A percentile compares a stretch with the other conserved stretches of the same genome.
Evolutionary conservation across 2,888 invertebrate species (phyloP).

Genomic region (Heliconius sara): DNA sequence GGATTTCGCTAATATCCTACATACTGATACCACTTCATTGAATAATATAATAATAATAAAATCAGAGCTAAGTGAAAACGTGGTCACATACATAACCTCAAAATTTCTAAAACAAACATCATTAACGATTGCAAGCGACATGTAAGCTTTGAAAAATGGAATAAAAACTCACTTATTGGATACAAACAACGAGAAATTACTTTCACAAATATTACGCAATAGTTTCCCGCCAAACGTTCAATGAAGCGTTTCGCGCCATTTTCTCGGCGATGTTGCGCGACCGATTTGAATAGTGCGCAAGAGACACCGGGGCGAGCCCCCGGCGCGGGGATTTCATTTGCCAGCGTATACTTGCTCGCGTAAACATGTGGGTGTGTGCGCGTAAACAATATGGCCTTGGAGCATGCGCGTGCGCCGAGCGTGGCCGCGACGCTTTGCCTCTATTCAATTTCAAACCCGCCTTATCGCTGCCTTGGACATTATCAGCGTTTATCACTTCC

Average conservation of each 20-base stretch:
- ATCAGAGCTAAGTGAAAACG: conserved; percentile 27
- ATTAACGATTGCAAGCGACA: background rate
- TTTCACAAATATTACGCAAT: conserved; percentile 73
- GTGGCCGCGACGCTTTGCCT: conserved; percentile 55
- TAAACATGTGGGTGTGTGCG: conserved; percentile 73
- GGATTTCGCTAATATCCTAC: conserved; percentile 48
- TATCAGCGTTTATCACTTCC: conserved; percentile 66
- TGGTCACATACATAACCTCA: conserved; percentile 41
- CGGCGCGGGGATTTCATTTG: conserved; percentile 51
- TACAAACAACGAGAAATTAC: conserved; percentile 54
- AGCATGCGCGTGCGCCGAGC: conserved; percentile 64
- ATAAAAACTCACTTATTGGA: conserved; percentile 37
- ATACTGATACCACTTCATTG: background rate
- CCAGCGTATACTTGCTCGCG: conserved; percentile 62
- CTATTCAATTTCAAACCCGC: conserved; percentile 67
- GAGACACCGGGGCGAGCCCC: conserved; percentile 51
- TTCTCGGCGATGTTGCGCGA: conserved; percentile 62
- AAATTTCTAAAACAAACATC: conserved; percentile 27
- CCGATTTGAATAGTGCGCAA: conserved; percentile 59
- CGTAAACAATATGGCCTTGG: conserved; percentile 81
- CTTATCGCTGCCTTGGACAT: conserved; percentile 58
- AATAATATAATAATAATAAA: background rate
- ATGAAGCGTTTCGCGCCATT: conserved; percentile 80
- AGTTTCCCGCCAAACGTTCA: conserved; percentile 77
- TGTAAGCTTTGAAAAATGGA: background rate